Base-by-base conservation (phyloP, 2,113 vertebrate species). In the Physeter macrocephalus region DNA sequence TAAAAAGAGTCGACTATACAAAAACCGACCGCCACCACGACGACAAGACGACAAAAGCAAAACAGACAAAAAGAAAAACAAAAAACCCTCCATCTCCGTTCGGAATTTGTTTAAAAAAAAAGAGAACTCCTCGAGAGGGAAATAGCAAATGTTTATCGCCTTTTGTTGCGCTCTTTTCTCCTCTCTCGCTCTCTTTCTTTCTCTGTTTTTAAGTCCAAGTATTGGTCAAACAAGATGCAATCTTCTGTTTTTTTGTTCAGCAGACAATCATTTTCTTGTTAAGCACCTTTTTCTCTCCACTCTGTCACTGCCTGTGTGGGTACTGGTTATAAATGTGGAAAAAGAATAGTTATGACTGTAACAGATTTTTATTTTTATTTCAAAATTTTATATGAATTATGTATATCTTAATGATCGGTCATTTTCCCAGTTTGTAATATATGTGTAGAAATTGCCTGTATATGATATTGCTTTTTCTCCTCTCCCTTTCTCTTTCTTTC, bases 311-410 rank as follows among this genome's bases (percentile, higher is more conserved):
- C 99, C 99, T 99, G 99, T 99, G 99, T 99, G 99, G 99, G 99
- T 99, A 99, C 99, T 99, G 99, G 99, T 99, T 99, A 99, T 99
- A 99, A 99, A 99, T 99, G 99, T 99, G 99, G 99, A 99, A 99
- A 99, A 99, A 99, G 99, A 99, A 99, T 99, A 99, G 99, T 99
- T 99, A 99, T 99, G 99, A 99, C 99, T 99, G 99, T 99, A 99
- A 99, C 99, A 99, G 99, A 99, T 99, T 99, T 99, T 99, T 99
- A 99, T 99, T 99, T 99, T 99, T 99, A 99, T 99, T 99, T 99
- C 99, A 99, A 99, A 99, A 99, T 99, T 99, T 99, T 99, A 99
- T 99, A 99, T 99, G 99, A 99, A 99, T 99, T 99, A 99, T 99
- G 99, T 99, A 99, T 99, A 99, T 99, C 99, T 99, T 99, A 99